Evolutionary conservation across 2,113 vertebrate genomes (phyloP), one percentile per base, ranked within the genome.

Genomic region (Dascyllus trimaculatus): DNA sequence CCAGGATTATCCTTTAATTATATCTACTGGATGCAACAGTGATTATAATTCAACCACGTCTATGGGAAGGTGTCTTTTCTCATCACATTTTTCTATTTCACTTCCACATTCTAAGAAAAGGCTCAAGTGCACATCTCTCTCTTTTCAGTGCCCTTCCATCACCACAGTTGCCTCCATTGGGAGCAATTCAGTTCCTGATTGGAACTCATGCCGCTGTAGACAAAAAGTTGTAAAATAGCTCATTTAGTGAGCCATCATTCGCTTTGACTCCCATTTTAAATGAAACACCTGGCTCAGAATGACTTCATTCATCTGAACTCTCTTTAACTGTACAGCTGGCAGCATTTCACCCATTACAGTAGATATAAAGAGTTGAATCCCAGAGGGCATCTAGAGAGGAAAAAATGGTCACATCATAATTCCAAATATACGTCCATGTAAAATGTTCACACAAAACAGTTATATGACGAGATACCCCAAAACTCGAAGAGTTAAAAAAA

Each of bases 201-300:
- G 83, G 75, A 81, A 71, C 51, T 68, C 84, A 75, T 67, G 80
- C 85, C 1, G 71, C 68, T 67, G 64, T 17, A 81, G 73, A 91
- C 63, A 90, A 89, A 88, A 86, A 90, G 76, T 63, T 75, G 78
- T 78, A 78, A 88, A 88, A 86, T 89, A 78, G 78, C 88, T 86
- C 75, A 85, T 91, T 89, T 82, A 71, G 67, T 35, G 63, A 57
- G 67, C 52, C 54, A 60, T 83, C 80, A 84, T 75, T 81, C 32
- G 66, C 80, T 80, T 71, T 78, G 49, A 85, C 71, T 90, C 75
- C 24, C 65, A 21, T 64, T 86, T 67, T 75, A 78, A 90, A 85
- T 80, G 81, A 87, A 81, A 81, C 89, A 92, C 87, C 85, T 92
- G 87, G 68, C 75, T 78, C n/a, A 38, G 75, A 84, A 86, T 88